A percentile compares a stretch with the other conserved stretches of the same genome.
Conservation (phyloP, 2,888 invertebrate genomes). For the Meloe dianella region DNA sequence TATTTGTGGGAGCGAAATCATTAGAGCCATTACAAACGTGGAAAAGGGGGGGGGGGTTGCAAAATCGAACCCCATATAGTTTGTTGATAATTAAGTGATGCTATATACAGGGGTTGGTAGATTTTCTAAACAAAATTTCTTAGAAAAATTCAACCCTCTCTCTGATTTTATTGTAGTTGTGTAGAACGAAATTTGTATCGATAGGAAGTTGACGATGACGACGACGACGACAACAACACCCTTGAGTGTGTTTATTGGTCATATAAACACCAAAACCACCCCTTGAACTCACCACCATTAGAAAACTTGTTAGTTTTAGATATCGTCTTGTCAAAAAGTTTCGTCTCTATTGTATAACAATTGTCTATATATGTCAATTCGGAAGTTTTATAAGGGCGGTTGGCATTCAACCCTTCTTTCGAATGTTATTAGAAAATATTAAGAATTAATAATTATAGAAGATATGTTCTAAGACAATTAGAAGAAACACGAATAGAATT, state of each 20-base stretch:
- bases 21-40: too few relatives aligned
- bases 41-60: too few relatives aligned
- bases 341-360: background rate
- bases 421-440: too few relatives aligned
- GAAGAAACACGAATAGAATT: background rate
- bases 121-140: background rate
- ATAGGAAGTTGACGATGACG: constrained; percentile 14
- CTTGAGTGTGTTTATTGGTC: constrained; percentile 49
- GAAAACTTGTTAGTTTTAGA: background rate
- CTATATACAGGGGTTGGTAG: too few relatives aligned
- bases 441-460: too few relatives aligned
- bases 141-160: background rate
- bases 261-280: constrained; percentile 43
- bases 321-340: background rate
- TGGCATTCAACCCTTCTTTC: background rate
- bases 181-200: constrained; percentile 11
- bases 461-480: too few relatives aligned
- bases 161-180: constrained; percentile 13
- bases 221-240: constrained; percentile 39
- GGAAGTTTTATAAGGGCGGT: background rate
- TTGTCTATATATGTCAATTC: background rate
- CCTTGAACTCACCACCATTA: constrained; percentile 37
- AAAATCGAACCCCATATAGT: too few relatives aligned
- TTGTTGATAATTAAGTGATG: too few relatives aligned
- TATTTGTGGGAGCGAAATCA: background rate